phyloP scores from a whole-genome alignment of 2,888 invertebrate genomes.

The Macrosoma leucophasiata region DNA sequence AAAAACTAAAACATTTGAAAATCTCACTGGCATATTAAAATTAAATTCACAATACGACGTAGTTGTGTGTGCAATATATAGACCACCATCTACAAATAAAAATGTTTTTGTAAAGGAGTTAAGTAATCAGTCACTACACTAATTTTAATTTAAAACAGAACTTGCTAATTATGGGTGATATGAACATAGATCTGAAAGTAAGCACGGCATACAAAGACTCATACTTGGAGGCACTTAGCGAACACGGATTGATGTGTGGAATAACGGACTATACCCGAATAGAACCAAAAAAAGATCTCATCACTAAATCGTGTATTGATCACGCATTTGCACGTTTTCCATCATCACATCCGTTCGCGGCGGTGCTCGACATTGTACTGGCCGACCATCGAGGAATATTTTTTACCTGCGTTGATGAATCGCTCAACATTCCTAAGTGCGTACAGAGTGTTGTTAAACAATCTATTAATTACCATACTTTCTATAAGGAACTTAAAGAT shows the following conservation, averaged over 20 bases:
- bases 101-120: conserved; percentile 19
- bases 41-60: conserved; percentile 3
- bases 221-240: conserved; percentile 14
- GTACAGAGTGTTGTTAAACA: conserved; percentile 9
- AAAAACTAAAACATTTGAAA: conserved; percentile 18
- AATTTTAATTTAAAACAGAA: conserved; percentile 6
- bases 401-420: conserved; percentile 5
- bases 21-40: conserved; percentile 15
- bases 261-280: conserved; percentile 19
- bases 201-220: conserved; percentile 5
- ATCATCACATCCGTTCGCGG: conserved; percentile 7
- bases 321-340: too few species aligned
- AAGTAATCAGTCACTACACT: conserved; percentile 7
- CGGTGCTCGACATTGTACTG: conserved; percentile 12
- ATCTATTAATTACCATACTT: conserved; percentile 3
- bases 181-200: conserved; percentile 16
- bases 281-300: too few species aligned
- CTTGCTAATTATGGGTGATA: conserved; percentile 10
- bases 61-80: conserved; percentile 20
- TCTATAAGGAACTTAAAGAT: conserved; percentile 1
- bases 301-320: too few species aligned
- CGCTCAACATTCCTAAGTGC: background rate
- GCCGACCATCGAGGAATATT: conserved; percentile 12
- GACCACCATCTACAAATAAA: conserved; percentile 19
- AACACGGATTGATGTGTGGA: conserved; percentile 17